phyloP scores from a whole-genome alignment of 2,797 vertebrate genomes.

The Distichodus sexfasciatus region DNA sequence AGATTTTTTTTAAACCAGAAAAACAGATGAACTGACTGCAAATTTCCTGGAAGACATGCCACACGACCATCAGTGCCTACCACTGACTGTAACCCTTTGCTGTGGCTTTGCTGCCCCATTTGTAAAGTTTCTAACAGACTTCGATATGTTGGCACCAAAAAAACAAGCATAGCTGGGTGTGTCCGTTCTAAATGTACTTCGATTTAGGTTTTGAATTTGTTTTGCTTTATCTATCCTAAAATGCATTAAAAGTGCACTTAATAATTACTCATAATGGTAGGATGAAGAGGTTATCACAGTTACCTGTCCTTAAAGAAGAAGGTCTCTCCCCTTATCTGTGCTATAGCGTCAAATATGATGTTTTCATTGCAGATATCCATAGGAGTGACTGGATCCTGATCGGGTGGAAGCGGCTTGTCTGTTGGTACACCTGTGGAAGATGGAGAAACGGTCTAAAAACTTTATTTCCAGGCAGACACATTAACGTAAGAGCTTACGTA shows the following conservation, averaged over 20 bases:
- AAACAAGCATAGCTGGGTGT: too few species aligned
- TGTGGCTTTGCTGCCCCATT: background rate
- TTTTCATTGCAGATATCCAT: conserved; percentile 88
- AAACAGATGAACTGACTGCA: conserved; percentile 16
- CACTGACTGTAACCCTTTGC: background rate
- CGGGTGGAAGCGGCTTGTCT: conserved; percentile 80
- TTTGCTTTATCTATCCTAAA: background rate
- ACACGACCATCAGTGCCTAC: background rate
- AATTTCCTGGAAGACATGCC: background rate
- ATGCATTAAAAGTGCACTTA: background rate
- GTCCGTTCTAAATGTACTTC: too few species aligned
- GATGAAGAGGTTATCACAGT: conserved; percentile 24
- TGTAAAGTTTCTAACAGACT: background rate
- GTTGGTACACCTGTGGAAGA: conserved; percentile 72
- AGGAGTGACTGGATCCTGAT: conserved; percentile 89
- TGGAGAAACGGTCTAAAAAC: background rate
- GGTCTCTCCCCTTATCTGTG: conserved; percentile 92
- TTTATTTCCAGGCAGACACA: too few species aligned
- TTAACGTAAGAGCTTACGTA: too few species aligned
- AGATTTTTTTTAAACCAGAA: conserved; percentile 14
- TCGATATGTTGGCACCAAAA: too few species aligned
- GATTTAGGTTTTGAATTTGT: background rate
- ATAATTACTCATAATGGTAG: too few species aligned
- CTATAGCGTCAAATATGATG: conserved; percentile 87
- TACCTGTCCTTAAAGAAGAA: conserved; percentile 99